Evolutionary conservation across 2,888 invertebrate species (phyloP), one percentile per base, ranked within the genome.

Genomic region (Brachynemurus nebulosus): DNA sequence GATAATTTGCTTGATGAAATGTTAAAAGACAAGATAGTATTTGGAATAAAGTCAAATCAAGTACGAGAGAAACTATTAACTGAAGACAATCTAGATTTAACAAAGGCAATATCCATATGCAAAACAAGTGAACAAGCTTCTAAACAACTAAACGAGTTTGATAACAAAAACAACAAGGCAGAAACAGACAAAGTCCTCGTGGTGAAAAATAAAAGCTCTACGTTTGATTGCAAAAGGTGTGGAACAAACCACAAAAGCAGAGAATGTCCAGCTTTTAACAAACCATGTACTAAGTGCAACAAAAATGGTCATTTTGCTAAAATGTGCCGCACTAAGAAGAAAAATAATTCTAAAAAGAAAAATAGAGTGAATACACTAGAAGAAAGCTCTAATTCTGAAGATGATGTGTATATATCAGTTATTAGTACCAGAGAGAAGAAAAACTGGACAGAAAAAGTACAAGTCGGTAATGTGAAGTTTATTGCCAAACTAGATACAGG

Each of bases 11-110:
- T n/a, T n/a, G n/a, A n/a, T n/a, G n/a, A n/a, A n/a, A n/a, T n/a
- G n/a, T n/a, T n/a, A 9, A 48, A 47, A 39, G 50, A 48, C 37
- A 44, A 47, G n/a, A 45, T 51, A 6, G 47, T 53, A 11, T 45
- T 45, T 45, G 51, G 52, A 19, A 36, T 50, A 6, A 18, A 12
- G 23, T 44, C 44, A n/a, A n/a, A n/a, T n/a, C n/a, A n/a, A n/a
- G n/a, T n/a, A n/a, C n/a, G n/a, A n/a, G n/a, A n/a, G n/a, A n/a
- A n/a, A n/a, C n/a, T n/a, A n/a, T n/a, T n/a, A n/a, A n/a, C n/a
- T n/a, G n/a, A n/a, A n/a, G n/a, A n/a, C n/a, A n/a, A n/a, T n/a
- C n/a, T n/a, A n/a, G n/a, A n/a, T n/a, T n/a, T n/a, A n/a, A n/a
- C n/a, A n/a, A n/a, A 42, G 44, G 34, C 14, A 42, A 41, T 7